Base-by-base conservation (phyloP, 2,113 vertebrate genomes). In the Bungarus multicinctus region DNA sequence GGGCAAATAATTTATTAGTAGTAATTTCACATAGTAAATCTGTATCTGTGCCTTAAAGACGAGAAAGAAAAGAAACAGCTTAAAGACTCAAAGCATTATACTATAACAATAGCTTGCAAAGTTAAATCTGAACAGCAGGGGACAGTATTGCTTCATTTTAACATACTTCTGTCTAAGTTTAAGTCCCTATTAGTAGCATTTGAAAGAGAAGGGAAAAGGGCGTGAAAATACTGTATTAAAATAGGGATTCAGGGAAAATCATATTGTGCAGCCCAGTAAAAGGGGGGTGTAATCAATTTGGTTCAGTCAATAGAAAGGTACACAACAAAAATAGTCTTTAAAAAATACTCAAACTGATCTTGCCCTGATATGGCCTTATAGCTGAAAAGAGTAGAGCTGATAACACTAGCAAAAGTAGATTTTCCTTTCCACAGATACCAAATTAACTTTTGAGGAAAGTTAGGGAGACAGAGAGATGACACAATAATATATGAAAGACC, bases 101-200 rank as follows among this genome's bases (percentile, higher is more conserved):
- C 1, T 85, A 58, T 85, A 89, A 50, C 23, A 52, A 7, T 85
- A 55, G 74, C 22, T 45, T 5, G 0, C 74, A 69, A 52, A 45
- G 47, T 47, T 45, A 50, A 85, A 16, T 0, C 20, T 91, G 55
- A 53, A 95, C 97, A 94, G 60, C 88, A 97, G 97, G 88, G 96
- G 96, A 95, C 96, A 96, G 96, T 93, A 96, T 53, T 47, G 93
- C 55, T 85, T 96, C 94, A 91, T 94, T 89, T 92, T 95, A 10
- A 58, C 91, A 95, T 91, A 96, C 25, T 27, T 91, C 91, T 91
- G 14, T 54, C 87, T 9, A 64, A 47, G 22, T n/a, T 3, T 2
- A 27, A 30, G 45, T 2, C 7, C 92, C 9, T 54, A 54, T 4
- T 3, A 45, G 12, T 11, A 0, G 50, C 60, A 69, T 91, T 43